A percentile compares a stretch with the other conserved stretches of the same genome.
phyloP scores from a whole-genome alignment of 1,140 invertebrate genomes.

The Fopius arisanus region DNA sequence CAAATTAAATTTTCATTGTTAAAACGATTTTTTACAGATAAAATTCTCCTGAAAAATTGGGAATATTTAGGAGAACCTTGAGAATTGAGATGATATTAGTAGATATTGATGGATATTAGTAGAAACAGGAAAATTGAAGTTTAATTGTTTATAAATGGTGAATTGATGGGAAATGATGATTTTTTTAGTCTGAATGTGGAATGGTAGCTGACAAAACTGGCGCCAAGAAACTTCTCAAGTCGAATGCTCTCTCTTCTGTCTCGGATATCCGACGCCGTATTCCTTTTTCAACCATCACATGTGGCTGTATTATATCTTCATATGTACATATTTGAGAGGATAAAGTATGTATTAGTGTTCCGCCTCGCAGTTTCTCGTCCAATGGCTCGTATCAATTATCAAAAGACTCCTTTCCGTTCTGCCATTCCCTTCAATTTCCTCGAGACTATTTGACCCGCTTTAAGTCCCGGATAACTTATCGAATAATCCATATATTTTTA shows the following conservation, averaged over 20 bases:
- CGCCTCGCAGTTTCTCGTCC: constrained; percentile 1
- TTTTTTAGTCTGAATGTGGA: too few species aligned
- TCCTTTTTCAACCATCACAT: background rate
- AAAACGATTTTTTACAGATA: too few species aligned
- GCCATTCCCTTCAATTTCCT: constrained; percentile 11
- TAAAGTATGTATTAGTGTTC: background rate
- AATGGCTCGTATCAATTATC: background rate
- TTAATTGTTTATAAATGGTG: too few species aligned
- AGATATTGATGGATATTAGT: too few species aligned
- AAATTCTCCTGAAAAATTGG: too few species aligned
- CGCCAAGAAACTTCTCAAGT: constrained; percentile 8
- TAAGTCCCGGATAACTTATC: background rate
- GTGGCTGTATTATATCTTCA: background rate
- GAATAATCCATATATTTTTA: too few species aligned
- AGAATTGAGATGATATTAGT: too few species aligned
- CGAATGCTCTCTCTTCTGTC: constrained; percentile 10
- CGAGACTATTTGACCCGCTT: background rate
- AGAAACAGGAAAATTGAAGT: too few species aligned
- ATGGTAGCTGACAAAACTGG: constrained; percentile 1
- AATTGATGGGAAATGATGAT: too few species aligned
- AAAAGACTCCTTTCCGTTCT: background rate
- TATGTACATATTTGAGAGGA: background rate
- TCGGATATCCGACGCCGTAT: constrained; percentile 10
- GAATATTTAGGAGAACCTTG: too few species aligned
- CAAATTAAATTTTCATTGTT: too few species aligned